A percentile compares a stretch with the other conserved stretches of the same genome.
phyloP scores from a whole-genome alignment of 2,797 vertebrate species.

The Eulemur albifrons region DNA sequence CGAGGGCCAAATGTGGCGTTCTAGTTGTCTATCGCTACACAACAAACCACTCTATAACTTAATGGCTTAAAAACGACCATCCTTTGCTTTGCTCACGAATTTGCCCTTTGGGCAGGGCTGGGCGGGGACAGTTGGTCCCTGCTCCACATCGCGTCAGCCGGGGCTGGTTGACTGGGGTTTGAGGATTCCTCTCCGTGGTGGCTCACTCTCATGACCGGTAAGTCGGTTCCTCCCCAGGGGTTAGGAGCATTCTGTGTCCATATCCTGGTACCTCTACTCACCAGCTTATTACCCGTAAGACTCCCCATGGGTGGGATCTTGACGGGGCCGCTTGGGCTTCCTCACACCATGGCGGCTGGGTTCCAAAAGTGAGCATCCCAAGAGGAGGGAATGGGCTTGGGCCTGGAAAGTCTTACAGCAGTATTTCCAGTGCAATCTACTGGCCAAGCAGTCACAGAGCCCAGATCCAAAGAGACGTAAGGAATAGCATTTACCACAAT shows the following conservation, averaged over 20 bases:
- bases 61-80: not conserved
- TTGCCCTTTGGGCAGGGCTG: not conserved
- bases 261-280: no score
- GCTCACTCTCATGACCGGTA: not conserved
- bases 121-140: no score
- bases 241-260: no score
- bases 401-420: not conserved
- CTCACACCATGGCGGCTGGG: not conserved
- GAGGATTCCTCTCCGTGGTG: not conserved
- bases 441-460: not conserved
- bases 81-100: not conserved
- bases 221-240: not conserved
- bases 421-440: not conserved
- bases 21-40: not conserved
- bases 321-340: not conserved
- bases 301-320: no score
- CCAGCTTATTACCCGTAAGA: no score
- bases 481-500: not conserved
- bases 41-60: not conserved
- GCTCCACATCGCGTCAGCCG: accelerated
- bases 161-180: not conserved
- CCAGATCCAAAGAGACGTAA: not conserved
- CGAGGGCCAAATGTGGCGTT: not conserved
- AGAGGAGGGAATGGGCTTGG: not conserved
- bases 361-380: not conserved